Conservation (phyloP, 1,140 invertebrate genomes). For the Drosophila grimshawi region DNA sequence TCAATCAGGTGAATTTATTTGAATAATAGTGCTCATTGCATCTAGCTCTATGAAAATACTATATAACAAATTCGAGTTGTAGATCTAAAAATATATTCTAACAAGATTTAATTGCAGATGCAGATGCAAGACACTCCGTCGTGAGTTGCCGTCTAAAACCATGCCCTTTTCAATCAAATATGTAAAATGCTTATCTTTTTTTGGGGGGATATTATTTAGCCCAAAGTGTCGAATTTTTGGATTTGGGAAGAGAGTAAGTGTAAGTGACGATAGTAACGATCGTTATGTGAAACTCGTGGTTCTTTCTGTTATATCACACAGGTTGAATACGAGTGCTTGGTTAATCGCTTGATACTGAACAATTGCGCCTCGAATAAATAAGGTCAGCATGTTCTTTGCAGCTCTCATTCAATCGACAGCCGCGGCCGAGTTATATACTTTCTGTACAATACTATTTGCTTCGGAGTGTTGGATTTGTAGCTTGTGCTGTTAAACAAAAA, state of each 20-base stretch:
- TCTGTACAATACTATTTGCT: neutral
- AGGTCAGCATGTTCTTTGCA: slow-evolving; percentile 16
- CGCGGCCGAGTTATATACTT: slow-evolving; percentile 14
- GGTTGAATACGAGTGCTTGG: neutral
- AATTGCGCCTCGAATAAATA: slow-evolving; percentile 59
- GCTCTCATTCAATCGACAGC: slow-evolving; percentile 47
- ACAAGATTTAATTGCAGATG: neutral
- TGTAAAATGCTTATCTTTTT: slow-evolving; percentile 15
- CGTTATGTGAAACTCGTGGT: slow-evolving; percentile 16
- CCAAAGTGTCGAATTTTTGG: slow-evolving; percentile 10
- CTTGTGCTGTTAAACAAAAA: neutral
- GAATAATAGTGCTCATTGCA: no score
- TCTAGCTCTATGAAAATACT: no score
- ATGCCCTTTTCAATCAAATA: slow-evolving; percentile 22
- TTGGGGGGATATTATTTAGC: neutral
- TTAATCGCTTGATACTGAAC: neutral
- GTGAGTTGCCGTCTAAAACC: neutral
- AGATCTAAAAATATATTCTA: neutral
- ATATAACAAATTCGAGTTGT: neutral
- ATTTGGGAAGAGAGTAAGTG: neutral
- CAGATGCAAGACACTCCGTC: neutral
- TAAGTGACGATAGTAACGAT: slow-evolving; percentile 30
- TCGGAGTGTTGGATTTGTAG: neutral
- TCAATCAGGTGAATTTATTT: slow-evolving; percentile 51
- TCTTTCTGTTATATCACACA: slow-evolving; percentile 28